A percentile compares a stretch with the other conserved stretches of the same genome.
phyloP scores from a whole-genome alignment of 2,888 invertebrate genomes.

The Perizoma affinitatum region DNA sequence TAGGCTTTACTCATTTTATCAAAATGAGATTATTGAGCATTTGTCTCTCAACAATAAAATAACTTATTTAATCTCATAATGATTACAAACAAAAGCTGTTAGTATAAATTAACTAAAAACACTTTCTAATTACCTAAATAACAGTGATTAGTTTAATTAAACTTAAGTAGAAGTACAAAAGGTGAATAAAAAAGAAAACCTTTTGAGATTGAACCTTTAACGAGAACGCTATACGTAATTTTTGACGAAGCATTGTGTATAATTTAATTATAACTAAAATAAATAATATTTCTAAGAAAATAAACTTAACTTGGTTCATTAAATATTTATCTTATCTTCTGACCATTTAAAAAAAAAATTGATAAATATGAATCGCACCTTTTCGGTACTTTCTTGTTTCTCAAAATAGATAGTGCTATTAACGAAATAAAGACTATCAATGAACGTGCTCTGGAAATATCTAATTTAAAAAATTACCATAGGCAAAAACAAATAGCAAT shows the following conservation, averaged over 20 bases:
- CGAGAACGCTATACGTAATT: too few relatives aligned
- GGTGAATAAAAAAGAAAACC: background rate
- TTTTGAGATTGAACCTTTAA: background rate
- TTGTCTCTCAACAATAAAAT: constrained; percentile 4
- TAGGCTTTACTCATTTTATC: background rate
- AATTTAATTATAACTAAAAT: too few relatives aligned
- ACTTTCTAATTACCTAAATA: constrained; percentile 8
- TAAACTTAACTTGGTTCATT: background rate
- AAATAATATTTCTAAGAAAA: background rate
- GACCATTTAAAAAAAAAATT: too few relatives aligned
- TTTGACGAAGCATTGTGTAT: background rate
- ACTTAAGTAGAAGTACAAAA: constrained; percentile 2
- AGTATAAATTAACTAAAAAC: constrained; percentile 4
- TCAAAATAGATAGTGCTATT: too few relatives aligned
- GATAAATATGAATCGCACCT: too few relatives aligned
- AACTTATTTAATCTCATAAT: constrained; percentile 3
- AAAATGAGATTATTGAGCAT: background rate
- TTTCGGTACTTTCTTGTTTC: too few relatives aligned
- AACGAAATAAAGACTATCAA: too few relatives aligned
- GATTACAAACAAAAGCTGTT: constrained; percentile 11
- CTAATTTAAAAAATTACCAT: background rate
- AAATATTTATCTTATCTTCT: too few relatives aligned
- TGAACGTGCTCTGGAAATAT: too few relatives aligned
- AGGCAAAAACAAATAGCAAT: constrained; percentile 1
- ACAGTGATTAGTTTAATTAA: constrained; percentile 4